Evolutionary conservation across 2,797 vertebrate species (phyloP), one percentile per base, ranked within the genome.

Genomic region (Pipistrellus nathusii): DNA sequence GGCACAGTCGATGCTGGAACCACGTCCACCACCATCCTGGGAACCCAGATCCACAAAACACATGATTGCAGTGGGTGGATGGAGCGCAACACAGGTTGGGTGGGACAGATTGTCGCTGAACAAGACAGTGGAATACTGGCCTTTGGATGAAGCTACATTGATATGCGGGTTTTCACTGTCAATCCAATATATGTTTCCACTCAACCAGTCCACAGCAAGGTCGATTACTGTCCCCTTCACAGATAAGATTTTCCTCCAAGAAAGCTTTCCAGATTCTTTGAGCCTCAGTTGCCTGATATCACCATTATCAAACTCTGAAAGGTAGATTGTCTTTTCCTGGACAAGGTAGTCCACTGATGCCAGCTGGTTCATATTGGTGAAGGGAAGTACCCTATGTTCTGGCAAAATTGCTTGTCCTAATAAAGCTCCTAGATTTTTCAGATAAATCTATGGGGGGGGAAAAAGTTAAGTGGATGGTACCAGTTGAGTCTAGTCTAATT

Each of bases 171-270:
- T 98, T 23, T 96, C 96, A 1, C 80, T 97, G 88, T 98, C 98
- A 14, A 99, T 99, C 99, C 99, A 99, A 97, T 99, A 99, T 20
- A 99, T 92, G 96, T 99, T 99, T 3, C 97, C 98, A 0, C 98
- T 99, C 95, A 99, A 97, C 99, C 99, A 99, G 98, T 99, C 99
- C 6, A 99, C 97, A 27, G 99, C 99, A 83, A 99, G 91, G 0
- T 98, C 98, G 0, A 98, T 96, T 0, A 98, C 93, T 0, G 96
- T 98, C n/a, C 98, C 98, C 81, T 97, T 93, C 53, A 99, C 98
- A 20, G 98, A 96, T 21, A 99, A 38, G 0, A 98, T 91, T 64
- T 93, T 97, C 88, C 98, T 98, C 89, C 97, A 96, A 2, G 98
- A 98, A 0, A 96, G 95, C 32, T 98, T 97, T 13, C 96, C 97